Evolutionary conservation across 2,113 vertebrate genomes (phyloP).

Genomic region (Muscicapa adusta): DNA sequence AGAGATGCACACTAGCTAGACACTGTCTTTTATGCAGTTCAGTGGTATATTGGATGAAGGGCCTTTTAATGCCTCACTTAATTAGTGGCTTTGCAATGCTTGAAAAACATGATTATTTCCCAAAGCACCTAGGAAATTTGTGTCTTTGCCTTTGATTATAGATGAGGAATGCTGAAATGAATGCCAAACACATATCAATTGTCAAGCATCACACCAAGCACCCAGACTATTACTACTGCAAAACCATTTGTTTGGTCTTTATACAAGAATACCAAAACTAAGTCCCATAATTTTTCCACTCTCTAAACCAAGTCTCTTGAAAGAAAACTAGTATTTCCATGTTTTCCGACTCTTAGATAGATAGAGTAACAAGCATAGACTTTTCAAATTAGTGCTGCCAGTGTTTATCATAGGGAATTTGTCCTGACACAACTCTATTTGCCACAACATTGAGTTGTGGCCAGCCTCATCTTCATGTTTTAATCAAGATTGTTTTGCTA

Average conservation of each 20-base stretch:
- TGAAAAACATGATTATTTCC: background rate
- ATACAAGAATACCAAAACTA: background rate
- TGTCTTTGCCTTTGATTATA: conserved; percentile 6
- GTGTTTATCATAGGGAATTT: background rate
- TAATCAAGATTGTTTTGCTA: background rate
- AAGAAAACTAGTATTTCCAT: background rate
- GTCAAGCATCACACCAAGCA: background rate
- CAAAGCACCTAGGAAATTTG: background rate
- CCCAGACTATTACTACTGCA: background rate
- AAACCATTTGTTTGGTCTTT: background rate
- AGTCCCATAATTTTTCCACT: background rate
- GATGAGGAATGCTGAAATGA: background rate
- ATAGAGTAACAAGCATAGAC: background rate
- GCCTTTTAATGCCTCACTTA: background rate
- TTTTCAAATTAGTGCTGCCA: background rate
- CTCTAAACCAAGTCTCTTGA: background rate
- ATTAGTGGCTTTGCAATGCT: background rate
- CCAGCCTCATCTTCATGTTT: background rate
- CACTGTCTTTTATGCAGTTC: background rate
- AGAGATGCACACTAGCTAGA: background rate
- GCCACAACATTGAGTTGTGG: background rate
- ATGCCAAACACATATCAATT: background rate
- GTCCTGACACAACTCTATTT: background rate
- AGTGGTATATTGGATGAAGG: background rate
- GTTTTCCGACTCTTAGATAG: background rate